Evolutionary conservation across 1,140 invertebrate species (phyloP), one percentile per base, ranked within the genome.

Genomic region (Brachionus koreanus): DNA sequence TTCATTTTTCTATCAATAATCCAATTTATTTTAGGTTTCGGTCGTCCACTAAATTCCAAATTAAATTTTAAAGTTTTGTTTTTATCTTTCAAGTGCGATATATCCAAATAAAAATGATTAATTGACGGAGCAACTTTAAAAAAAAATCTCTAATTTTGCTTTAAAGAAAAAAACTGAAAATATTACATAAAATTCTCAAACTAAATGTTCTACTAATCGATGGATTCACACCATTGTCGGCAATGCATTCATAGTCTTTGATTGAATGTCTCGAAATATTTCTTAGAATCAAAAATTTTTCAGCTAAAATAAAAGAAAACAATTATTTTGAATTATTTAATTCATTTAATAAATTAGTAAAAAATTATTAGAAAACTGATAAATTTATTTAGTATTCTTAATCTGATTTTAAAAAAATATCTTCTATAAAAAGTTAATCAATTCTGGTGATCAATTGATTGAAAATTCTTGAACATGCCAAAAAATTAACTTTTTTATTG

Each of bases 191-290:
- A 35, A 79, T 35, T 42, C 57, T 61, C 6, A 79, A 25, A 33
- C 16, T 65, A 43, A 79, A 79, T 4, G 33, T 61, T 79, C 49
- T 39, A 16, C 76, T 79, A 12, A 79, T 39, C 7, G 76, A 79
- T 6, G 76, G 76, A 57, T 65, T 39, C 57, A 79, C 49, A 9
- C 76, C 76, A 43, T 79, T 79, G 12, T 57, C 61, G 9, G 76
- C 76, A 25, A 79, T 42, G 25, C 76, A 79, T 63, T 79, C 76
- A 65, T 42, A 61, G 7, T 79, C 16, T 23, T 65, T 65, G 19
- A 65, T 79, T 61, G 76, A 57, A 19, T 79, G 5, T 79, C 49
- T 65, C 6, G n/a, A 61, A 3, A 61, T 25, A 65, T 79, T 79
- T 13, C 57, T 79, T 29, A 79, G n/a, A 1, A n/a, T 61, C 2